These are phyloP conservation scores for Oreochromis mossambicus DNA, from an alignment of 2,797 vertebrate species.

Conservation along the genomic window DNA sequence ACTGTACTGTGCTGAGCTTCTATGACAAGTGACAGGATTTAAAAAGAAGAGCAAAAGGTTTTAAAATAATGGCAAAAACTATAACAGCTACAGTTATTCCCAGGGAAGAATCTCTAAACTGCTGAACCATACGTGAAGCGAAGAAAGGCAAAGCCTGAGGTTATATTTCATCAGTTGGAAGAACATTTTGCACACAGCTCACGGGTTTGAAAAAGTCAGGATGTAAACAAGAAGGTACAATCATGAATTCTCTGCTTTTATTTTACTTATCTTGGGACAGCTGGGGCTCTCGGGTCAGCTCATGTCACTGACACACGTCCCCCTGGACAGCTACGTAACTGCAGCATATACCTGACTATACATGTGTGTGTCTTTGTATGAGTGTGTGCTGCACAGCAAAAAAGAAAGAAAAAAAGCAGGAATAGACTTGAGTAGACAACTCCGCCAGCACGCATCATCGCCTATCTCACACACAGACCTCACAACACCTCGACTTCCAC, in stretches of 20 bases:
- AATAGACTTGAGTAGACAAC: slow-evolving; percentile 30
- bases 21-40: slow-evolving; percentile 22
- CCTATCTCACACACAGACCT: slow-evolving; percentile 20
- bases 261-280: neutral
- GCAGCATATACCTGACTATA: neutral
- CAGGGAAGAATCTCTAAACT: neutral
- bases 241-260: neutral
- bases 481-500: slow-evolving; percentile 17
- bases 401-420: neutral
- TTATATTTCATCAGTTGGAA: slow-evolving; percentile 1
- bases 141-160: neutral
- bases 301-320: neutral
- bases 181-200: neutral
- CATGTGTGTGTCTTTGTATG: neutral
- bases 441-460: slow-evolving; percentile 15
- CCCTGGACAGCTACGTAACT: neutral
- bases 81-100: slow-evolving; percentile 5
- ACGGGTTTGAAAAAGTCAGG: neutral
- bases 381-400: neutral
- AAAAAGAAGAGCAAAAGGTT: slow-evolving; percentile 7
- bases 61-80: neutral
- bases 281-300: neutral
- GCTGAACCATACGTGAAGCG: neutral
- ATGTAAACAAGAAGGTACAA: neutral
- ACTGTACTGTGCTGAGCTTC: neutral